Conservation (phyloP, 2,888 invertebrate species). For the Drosophila prostipennis region DNA sequence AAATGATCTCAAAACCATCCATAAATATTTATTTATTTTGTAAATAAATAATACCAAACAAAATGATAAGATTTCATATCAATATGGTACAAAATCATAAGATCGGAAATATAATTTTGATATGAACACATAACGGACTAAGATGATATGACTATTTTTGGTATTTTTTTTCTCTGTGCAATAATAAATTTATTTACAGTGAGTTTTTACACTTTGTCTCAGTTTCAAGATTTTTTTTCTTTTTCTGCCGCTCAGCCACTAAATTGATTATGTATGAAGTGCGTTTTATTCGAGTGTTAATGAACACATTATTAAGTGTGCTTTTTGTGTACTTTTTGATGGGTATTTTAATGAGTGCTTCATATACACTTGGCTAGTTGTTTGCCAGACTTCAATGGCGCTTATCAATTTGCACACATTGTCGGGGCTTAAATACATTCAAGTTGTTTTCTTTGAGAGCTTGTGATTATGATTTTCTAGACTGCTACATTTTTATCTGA, state of each 20-base stretch:
- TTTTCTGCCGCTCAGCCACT: background rate
- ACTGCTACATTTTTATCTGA: background rate
- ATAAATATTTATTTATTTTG: too few relatives aligned
- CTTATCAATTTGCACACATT: slow-evolving; percentile 2
- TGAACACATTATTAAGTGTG: slow-evolving; percentile 3
- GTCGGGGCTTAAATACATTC: background rate
- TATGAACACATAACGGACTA: too few relatives aligned
- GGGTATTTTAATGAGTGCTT: slow-evolving; percentile 7
- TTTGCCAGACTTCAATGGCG: background rate
- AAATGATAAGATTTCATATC: too few relatives aligned
- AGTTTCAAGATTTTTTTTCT: too few relatives aligned
- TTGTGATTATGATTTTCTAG: background rate
- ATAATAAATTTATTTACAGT: background rate
- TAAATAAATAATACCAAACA: too few relatives aligned
- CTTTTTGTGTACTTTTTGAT: slow-evolving; percentile 3
- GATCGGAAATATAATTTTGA: too few relatives aligned
- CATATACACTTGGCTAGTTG: background rate
- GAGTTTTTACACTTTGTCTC: background rate
- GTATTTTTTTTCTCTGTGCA: too few relatives aligned
- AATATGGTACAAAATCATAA: too few relatives aligned
- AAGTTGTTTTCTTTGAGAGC: background rate
- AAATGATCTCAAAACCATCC: too few relatives aligned
- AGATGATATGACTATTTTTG: too few relatives aligned
- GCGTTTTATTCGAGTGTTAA: background rate
- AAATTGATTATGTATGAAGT: background rate